Percentiles rank a stretch among this genome's conserved stretches.
Evolutionary conservation across 1,140 invertebrate species (phyloP).

Genomic region (Drosophila gunungcola): DNA sequence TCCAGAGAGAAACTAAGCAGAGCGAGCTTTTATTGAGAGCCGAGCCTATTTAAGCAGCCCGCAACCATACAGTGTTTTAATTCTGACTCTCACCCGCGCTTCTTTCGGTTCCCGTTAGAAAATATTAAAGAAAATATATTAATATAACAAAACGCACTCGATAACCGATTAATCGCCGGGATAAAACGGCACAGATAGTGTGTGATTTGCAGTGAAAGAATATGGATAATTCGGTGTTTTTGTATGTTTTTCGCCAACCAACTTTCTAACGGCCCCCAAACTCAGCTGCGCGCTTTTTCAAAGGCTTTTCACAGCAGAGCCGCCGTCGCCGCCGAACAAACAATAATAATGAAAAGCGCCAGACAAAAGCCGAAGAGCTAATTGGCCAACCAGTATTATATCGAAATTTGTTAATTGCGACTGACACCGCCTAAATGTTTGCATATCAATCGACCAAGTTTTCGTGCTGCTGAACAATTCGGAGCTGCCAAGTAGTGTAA

Average conservation of each 20-base stretch:
- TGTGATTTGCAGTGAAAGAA: neutral
- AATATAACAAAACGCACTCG: neutral
- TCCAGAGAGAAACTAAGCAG: neutral
- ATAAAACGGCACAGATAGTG: conserved; percentile 9
- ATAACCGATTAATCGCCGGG: conserved; percentile 21
- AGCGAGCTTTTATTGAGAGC: conserved; percentile 17
- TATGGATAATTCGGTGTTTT: neutral
- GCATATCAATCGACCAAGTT: conserved; percentile 22
- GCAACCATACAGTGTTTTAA: conserved; percentile 14
- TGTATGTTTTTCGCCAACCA: neutral
- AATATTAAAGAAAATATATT: conserved; percentile 7
- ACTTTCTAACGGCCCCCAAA: conserved; percentile 59
- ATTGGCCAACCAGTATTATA: conserved; percentile 38
- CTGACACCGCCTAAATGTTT: conserved; percentile 17
- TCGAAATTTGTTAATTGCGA: conserved; percentile 4
- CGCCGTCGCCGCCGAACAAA: conserved; percentile 58
- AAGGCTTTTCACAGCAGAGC: conserved; percentile 23
- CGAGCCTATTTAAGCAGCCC: conserved; percentile 27
- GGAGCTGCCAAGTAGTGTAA: conserved; percentile 44
- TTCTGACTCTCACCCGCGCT: conserved; percentile 23
- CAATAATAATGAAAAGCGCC: conserved; percentile 80
- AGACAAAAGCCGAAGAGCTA: conserved; percentile 66
- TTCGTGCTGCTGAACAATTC: conserved; percentile 9
- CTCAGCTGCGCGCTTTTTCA: conserved; percentile 31
- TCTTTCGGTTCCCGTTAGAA: conserved; percentile 2